phyloP scores from a whole-genome alignment of 2,113 vertebrate genomes.

The Amphiprion ocellaris region DNA sequence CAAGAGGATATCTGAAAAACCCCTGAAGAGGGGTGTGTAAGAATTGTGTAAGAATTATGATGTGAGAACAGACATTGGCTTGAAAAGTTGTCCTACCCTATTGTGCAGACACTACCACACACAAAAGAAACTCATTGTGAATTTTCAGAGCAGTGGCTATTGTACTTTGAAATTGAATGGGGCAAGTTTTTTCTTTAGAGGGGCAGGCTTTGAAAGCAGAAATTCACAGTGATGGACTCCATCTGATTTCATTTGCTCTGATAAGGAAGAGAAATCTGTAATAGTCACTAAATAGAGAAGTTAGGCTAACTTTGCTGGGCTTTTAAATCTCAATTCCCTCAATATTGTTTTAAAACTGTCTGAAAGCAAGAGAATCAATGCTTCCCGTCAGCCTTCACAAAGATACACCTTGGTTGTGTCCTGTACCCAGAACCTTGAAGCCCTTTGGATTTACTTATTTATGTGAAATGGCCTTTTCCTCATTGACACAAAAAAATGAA shows the following conservation, averaged over 20 bases:
- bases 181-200: not conserved
- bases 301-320: not conserved
- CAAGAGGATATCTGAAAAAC: not conserved
- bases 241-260: not conserved
- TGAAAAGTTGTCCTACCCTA: too few relatives aligned
- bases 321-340: not conserved
- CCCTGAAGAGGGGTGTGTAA: too few relatives aligned
- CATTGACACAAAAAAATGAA: conserved; percentile 2
- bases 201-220: not conserved
- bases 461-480: not conserved
- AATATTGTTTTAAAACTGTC: not conserved
- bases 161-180: not conserved
- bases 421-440: not conserved
- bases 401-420: not conserved
- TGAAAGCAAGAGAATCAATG: not conserved
- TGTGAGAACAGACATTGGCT: not conserved
- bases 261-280: not conserved
- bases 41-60: too few relatives aligned
- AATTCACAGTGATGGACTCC: not conserved
- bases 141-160: not conserved
- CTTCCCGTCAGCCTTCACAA: not conserved
- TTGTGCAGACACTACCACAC: not conserved
- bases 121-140: not conserved
- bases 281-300: not conserved
- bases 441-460: conserved; percentile 4